Base-by-base conservation (phyloP, 2,797 vertebrate genomes). In the Phoebastria nigripes region DNA sequence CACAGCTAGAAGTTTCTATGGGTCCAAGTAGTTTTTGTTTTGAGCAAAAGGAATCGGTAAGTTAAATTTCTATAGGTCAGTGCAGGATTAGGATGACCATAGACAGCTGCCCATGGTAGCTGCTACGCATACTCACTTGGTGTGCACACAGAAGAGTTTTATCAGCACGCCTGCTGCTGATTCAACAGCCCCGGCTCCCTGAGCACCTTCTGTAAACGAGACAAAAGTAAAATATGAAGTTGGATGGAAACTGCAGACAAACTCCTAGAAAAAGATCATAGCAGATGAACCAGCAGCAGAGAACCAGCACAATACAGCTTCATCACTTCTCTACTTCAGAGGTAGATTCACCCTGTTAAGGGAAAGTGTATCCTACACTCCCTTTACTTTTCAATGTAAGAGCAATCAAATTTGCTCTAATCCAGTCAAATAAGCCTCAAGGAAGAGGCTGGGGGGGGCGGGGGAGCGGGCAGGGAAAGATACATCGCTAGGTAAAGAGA, bases 71-170 rank as follows among this genome's bases (percentile, higher is more conserved):
- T 54, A 14, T 5, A 87, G 44, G 29, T 56, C 37, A 42, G 35
- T 6, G 52, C 18, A 42, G 49, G 54, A 44, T 25, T 35, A 79
- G 56, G 89, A 56, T 8, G 17, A 59, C 8, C 3, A 21, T 2
- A 73, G 41, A 16, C 21, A 87, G n/a, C 33, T 80, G 67, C 28
- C 83, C 29, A 1, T 1, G 22, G 49, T 10, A 55, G 55, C 29
- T 51, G 66, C 69, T 35, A 31, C 8, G 8, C 26, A 86, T 81
- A 98, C 99, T 98, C 97, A 99, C 99, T 99, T 99, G 70, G 99
- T 99, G 97, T 99, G 99, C 79, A 99, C 99, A 93, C 99, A 99
- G 97, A 99, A 99, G 62, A 99, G 99, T 96, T 99, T 99, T 97
- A 99, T 99, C 94, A 99, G 99, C 89, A 99, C 99, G 10, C 99